phyloP scores from a whole-genome alignment of 2,888 invertebrate genomes.

The Blera fallax region DNA sequence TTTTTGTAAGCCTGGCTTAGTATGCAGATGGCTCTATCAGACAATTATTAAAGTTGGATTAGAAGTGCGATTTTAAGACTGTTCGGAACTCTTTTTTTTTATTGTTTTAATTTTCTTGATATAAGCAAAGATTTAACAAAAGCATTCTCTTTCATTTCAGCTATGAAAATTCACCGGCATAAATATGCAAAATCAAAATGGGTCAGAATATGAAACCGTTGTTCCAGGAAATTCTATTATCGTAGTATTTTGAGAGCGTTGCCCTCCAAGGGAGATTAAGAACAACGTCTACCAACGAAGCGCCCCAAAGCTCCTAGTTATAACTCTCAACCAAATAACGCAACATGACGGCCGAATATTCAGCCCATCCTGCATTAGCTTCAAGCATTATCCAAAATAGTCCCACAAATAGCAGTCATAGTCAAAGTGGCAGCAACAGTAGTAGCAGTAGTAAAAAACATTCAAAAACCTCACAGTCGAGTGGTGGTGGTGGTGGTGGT shows the following conservation, averaged over 20 bases:
- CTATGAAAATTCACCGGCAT: constrained; percentile 68
- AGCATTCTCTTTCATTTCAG: constrained; percentile 34
- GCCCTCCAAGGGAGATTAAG: background rate
- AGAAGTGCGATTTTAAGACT: too few relatives aligned
- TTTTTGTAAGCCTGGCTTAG: too few relatives aligned
- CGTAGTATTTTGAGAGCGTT: constrained; percentile 33
- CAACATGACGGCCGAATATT: constrained; percentile 78
- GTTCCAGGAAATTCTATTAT: constrained; percentile 36
- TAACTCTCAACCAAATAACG: constrained; percentile 35
- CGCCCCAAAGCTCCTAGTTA: constrained; percentile 32
- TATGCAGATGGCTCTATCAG: too few relatives aligned
- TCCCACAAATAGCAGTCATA: constrained; percentile 63
- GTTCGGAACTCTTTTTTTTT: too few relatives aligned
- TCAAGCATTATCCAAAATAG: constrained; percentile 76
- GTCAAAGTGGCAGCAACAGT: constrained; percentile 62
- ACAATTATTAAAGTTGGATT: too few relatives aligned
- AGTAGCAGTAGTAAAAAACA: constrained; percentile 75
- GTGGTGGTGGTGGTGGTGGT: constrained; percentile 35
- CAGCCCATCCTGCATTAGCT: constrained; percentile 80
- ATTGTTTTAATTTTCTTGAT: too few relatives aligned
- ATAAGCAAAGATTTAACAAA: too few relatives aligned
- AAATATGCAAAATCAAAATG: constrained; percentile 67
- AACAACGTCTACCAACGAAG: constrained; percentile 27
- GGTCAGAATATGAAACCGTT: constrained; percentile 55
- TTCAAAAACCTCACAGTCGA: constrained; percentile 73